Base-by-base conservation (phyloP, 2,888 invertebrate genomes). In the Alloplasta piceator region DNA sequence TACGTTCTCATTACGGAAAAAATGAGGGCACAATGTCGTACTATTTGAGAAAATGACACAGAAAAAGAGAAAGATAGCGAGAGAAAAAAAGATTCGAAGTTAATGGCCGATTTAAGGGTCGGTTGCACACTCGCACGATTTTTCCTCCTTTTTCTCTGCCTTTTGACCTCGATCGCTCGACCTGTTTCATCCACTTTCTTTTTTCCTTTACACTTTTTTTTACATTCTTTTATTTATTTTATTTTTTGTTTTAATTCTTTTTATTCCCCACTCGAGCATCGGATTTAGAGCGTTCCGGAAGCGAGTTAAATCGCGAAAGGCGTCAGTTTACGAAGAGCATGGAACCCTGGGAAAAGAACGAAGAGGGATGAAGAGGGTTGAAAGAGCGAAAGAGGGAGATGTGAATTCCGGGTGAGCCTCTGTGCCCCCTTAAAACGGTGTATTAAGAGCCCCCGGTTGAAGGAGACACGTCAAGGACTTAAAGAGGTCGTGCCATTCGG, bases 51-150 rank as follows among this genome's bases (percentile, higher is more conserved):
- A n/a, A n/a, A n/a, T n/a, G n/a, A n/a, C n/a, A n/a, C n/a, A n/a
- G n/a, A n/a, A n/a, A n/a, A 9, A 64, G 56, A 48, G 66, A 41
- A 10, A 58, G 12, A 58, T 7, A 58, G 58, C 6, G 48, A 48
- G 50, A 50, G 36, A 71, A 63, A 80, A 58, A 38, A 64, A 48
- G 48, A 39, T 39, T 61, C 55, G 46, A 46, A 58, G 60, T 75
- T 64, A 66, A 58, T 70, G 75, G 66, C 55, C 66, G 64, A 80
- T 80, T 75, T 71, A 61, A 80, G 64, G 79, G 63, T 80, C 71
- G 64, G 43, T 41, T 64, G 75, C 71, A 71, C 58, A 70, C 43
- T 46, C 39, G 14, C 36, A 55, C 52, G 14, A 14, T 52, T 14
- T 52, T 52, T 52, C n/a, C 12, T 48, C 5, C 52, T 52, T 63